Evolutionary conservation across 2,113 vertebrate species (phyloP).

Genomic region (Cochlearius cochlearius): DNA sequence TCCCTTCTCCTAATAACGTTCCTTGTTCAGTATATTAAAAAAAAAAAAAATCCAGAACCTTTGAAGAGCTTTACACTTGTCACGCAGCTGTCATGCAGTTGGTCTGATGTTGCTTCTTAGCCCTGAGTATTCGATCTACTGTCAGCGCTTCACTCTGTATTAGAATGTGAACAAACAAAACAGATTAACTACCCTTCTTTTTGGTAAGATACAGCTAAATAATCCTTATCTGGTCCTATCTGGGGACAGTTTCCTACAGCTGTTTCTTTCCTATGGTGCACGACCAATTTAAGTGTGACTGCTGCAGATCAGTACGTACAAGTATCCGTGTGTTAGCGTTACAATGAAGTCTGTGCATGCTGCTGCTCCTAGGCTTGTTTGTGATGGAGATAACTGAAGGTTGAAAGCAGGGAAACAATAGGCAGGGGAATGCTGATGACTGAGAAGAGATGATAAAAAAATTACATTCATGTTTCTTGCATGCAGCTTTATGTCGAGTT

Average conservation of each 20-base stretch:
- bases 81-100: not conserved
- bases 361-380: not conserved
- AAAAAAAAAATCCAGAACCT: not conserved
- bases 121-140: not conserved
- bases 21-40: not conserved
- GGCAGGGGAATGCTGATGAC: constrained; percentile 12
- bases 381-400: not conserved
- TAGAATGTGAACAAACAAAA: not conserved
- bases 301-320: not conserved
- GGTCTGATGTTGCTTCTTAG: not conserved
- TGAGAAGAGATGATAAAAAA: not conserved
- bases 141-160: not conserved
- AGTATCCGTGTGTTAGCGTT: not conserved
- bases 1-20: not conserved
- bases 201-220: not conserved
- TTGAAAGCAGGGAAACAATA: constrained; percentile 9
- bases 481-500: not conserved
- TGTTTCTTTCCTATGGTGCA: not conserved
- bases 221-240: not conserved
- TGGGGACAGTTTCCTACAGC: not conserved
- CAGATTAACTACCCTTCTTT: not conserved
- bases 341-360: not conserved
- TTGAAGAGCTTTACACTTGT: not conserved
- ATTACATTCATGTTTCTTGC: not conserved
- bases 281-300: not conserved